phyloP scores from a whole-genome alignment of 30 jellyfish, hydroid and myxozoan species.

The Chrysaora quinquecirrha region DNA sequence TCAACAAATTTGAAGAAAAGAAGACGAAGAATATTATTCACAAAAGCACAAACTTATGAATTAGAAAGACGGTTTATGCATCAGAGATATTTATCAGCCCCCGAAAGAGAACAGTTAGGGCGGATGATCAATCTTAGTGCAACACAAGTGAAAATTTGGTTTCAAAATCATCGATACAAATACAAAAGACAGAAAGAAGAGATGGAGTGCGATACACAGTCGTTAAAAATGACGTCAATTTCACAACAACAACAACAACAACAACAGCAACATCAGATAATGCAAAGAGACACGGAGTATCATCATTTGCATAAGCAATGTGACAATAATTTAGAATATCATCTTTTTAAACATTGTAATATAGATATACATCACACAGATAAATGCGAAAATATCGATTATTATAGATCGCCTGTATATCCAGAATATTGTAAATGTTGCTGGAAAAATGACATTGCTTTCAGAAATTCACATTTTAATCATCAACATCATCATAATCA shows the following conservation, averaged over 20 bases:
- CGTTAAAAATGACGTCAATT: conserved; percentile 37
- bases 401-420: conserved; percentile 24
- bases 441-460: conserved; percentile 38
- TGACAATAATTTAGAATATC: conserved; percentile 16
- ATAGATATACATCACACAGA: conserved; percentile 49
- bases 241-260: conserved; percentile 27
- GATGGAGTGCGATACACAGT: conserved; percentile 58
- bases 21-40: conserved; percentile 76
- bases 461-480: conserved; percentile 34
- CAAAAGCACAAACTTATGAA: conserved; percentile 80
- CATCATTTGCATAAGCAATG: background rate
- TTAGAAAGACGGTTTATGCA: conserved; percentile 81
- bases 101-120: conserved; percentile 87
- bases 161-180: conserved; percentile 82
- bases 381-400: conserved; percentile 9
- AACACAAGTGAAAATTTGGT: conserved; percentile 86
- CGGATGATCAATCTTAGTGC: conserved; percentile 79
- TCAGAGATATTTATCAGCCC: conserved; percentile 85
- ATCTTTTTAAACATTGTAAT: conserved; percentile 21
- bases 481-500: conserved; percentile 32
- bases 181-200: conserved; percentile 83
- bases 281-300: background rate
- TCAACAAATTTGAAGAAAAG: conserved; percentile 60
- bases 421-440: conserved; percentile 68
- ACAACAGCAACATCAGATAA: background rate